Evolutionary conservation across 2,888 invertebrate genomes (phyloP).

Genomic region (Theristus sp.): DNA sequence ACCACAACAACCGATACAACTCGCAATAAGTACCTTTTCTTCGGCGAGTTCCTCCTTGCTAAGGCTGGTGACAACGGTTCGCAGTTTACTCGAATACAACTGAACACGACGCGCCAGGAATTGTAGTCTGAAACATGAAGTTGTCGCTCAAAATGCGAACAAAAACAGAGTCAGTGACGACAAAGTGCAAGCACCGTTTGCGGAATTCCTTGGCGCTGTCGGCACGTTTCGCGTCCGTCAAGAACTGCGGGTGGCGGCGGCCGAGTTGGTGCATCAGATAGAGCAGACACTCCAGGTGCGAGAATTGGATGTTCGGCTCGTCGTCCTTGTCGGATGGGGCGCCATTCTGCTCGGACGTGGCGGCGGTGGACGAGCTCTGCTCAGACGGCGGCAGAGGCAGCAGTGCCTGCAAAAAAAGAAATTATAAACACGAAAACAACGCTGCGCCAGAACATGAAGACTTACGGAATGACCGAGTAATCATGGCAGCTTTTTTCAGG

Average conservation of each 20-base stretch:
- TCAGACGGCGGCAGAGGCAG: conserved; percentile 66
- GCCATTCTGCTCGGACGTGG: conserved; percentile 5
- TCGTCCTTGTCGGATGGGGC: conserved; percentile 12
- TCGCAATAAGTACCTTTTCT: background rate
- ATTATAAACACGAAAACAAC: too few relatives aligned
- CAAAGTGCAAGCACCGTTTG: conserved; percentile 18
- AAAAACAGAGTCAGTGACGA: background rate
- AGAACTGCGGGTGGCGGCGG: conserved; percentile 54
- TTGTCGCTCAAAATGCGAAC: background rate
- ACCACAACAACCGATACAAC: too few relatives aligned
- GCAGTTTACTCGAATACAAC: conserved; percentile 55
- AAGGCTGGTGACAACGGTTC: conserved; percentile 38
- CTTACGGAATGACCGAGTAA: too few relatives aligned
- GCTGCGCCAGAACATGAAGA: too few relatives aligned
- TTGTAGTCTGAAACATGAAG: conserved; percentile 46
- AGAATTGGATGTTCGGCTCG: conserved; percentile 71
- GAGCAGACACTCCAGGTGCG: conserved; percentile 75
- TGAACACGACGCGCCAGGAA: conserved; percentile 79
- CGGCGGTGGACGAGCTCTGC: conserved; percentile 33
- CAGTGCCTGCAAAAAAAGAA: conserved; percentile 44
- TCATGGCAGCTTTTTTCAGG: too few relatives aligned
- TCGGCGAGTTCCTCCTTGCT: conserved; percentile 46
- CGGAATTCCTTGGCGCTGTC: conserved; percentile 65
- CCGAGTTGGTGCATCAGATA: conserved; percentile 55
- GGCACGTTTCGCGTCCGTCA: conserved; percentile 44